Percentiles rank a stretch among this genome's conserved stretches.
Evolutionary conservation across 1,140 invertebrate species (phyloP).

Genomic region (Aleiodes sp.): DNA sequence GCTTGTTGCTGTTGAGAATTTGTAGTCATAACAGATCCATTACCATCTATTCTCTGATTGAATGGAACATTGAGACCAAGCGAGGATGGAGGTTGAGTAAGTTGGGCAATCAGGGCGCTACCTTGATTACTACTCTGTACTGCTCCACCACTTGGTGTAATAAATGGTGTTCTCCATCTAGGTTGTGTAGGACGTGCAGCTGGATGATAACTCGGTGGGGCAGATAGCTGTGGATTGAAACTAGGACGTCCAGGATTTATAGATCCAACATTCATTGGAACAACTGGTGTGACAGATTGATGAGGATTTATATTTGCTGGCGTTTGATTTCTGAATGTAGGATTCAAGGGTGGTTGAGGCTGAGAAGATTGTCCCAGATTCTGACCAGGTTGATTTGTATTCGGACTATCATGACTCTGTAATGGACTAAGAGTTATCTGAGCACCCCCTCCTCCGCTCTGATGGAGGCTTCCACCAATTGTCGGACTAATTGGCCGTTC

Average conservation of each 20-base stretch:
- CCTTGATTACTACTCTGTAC: constrained; percentile 58
- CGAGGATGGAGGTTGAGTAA: constrained; percentile 72
- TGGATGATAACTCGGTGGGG: constrained; percentile 68
- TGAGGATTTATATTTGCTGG: constrained; percentile 60
- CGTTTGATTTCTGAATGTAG: constrained; percentile 54
- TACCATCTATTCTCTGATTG: constrained; percentile 66
- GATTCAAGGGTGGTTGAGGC: constrained; percentile 25
- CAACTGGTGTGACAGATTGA: constrained; percentile 51
- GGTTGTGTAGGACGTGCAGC: constrained; percentile 50
- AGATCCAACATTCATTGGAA: constrained; percentile 53
- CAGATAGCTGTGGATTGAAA: constrained; percentile 64
- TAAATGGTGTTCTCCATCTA: constrained; percentile 58
- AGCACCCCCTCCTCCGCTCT: constrained; percentile 49
- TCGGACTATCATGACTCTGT: constrained; percentile 70
- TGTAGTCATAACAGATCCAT: constrained; percentile 53
- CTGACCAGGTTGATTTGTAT: constrained; percentile 47
- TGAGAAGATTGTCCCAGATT: background rate
- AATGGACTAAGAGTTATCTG: constrained; percentile 68
- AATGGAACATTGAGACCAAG: constrained; percentile 67
- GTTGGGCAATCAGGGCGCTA: constrained; percentile 75
- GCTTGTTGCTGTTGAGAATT: constrained; percentile 61
- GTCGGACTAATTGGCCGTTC: constrained; percentile 82
- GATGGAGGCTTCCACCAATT: constrained; percentile 56
- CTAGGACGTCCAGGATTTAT: constrained; percentile 50
- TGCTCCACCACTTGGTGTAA: constrained; percentile 53